Conservation (phyloP, 2,888 invertebrate species). For the Linhomoeus sp. region DNA sequence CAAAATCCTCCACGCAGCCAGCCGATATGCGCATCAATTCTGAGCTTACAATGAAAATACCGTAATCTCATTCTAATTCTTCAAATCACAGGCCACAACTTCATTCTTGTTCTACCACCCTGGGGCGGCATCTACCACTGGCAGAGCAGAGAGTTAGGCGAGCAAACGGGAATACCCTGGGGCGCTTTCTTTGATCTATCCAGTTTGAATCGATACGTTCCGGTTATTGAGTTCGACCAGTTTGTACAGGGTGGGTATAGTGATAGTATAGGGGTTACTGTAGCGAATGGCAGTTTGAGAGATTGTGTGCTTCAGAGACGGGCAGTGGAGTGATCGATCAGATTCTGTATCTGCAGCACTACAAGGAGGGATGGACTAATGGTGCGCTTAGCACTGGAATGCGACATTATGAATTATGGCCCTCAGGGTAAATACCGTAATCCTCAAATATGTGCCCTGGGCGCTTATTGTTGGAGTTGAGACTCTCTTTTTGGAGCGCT, state of each 20-base stretch:
- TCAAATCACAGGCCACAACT: constrained; percentile 23
- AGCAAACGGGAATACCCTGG: constrained; percentile 53
- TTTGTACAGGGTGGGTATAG: constrained; percentile 42
- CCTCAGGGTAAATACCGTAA: no score
- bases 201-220: constrained; percentile 54
- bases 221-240: constrained; percentile 66
- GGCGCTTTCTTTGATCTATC: constrained; percentile 58
- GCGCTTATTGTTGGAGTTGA: no score
- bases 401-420: no score
- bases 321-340: constrained; percentile 45
- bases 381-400: no score
- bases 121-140: constrained; percentile 82
- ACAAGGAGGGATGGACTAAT: constrained; percentile 57
- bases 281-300: not conserved
- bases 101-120: constrained; percentile 55
- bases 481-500: no score
- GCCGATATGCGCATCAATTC: no score
- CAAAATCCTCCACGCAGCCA: no score
- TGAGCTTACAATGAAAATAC: no score
- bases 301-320: not conserved
- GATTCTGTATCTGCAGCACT: constrained; percentile 62
- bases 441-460: no score
- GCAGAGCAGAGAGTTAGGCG: constrained; percentile 40
- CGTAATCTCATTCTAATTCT: no score
- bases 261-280: not conserved